Base-by-base conservation (phyloP, 2,113 vertebrate genomes). In the Potamarius usumacintae region DNA sequence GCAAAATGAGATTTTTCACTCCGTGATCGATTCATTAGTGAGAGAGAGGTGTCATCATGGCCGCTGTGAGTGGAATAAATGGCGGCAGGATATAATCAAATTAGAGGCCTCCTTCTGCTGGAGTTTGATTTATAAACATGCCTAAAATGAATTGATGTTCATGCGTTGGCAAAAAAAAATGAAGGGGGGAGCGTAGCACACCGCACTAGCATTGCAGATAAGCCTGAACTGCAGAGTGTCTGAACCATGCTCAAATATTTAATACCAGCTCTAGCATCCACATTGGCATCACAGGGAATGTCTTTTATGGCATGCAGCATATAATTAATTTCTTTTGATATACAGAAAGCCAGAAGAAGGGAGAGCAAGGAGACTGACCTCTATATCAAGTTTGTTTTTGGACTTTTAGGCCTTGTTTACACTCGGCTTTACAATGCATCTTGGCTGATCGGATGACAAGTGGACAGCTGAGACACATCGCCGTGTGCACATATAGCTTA, bases 21-120 rank as follows among this genome's bases (percentile, higher is more conserved):
- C 79, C 7, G 50, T 62, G 89, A 88, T 88, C 79, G 65, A 86
- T 90, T 90, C 78, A 90, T 85, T 87, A 85, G 71, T 62, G 69
- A 86, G 63, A 58, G 62, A 82, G 67, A 57, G 82, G 83, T 84
- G 82, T 89, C 88, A 87, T 87, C 88, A 85, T 67, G 53, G 81
- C 53, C 30, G 78, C 76, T 71, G 58, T 81, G 85, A 85, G 86
- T 76, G 84, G 83, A 87, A 82, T 82, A 77, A 85, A 87, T 82
- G 83, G 48, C 8, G 15, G 60, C 42, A 18, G 71, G 78, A 87
- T 71, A 71, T 85, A 78, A 89, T 89, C 69, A 62, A 89, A 86
- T 78, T 77, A 89, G 50, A 83, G 79, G 15, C 84, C n/a, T 71
- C 15, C 81, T 71, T 78, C 83, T 85, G 80, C 52, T n/a, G 30